A percentile compares a stretch with the other conserved stretches of the same genome.
These are phyloP conservation scores for Clupea harengus DNA, from an alignment of 2,113 vertebrate species.

Conservation along the genomic window DNA sequence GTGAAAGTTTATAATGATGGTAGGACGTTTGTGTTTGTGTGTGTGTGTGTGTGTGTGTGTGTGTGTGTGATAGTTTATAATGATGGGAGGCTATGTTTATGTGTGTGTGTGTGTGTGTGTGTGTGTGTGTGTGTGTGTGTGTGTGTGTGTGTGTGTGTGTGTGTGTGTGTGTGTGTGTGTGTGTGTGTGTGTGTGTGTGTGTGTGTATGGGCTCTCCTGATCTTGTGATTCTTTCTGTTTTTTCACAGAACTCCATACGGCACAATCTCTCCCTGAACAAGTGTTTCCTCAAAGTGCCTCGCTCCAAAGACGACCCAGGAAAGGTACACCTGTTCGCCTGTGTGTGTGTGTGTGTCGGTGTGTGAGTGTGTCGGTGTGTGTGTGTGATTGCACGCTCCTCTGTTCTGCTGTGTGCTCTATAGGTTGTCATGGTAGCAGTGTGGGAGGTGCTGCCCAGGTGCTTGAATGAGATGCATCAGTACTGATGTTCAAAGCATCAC, in stretches of 20 bases:
- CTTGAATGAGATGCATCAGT: not conserved
- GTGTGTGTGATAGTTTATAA: not conserved
- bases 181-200: not conserved
- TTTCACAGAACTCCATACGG: constrained; percentile 75
- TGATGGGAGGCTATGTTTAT: not conserved
- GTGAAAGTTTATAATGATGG: not conserved
- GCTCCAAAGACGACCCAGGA: constrained; percentile 81
- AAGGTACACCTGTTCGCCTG: constrained; percentile 67
- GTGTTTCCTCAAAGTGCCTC: constrained; percentile 84
- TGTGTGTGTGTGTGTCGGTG: not conserved
- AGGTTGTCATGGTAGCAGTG: not conserved
- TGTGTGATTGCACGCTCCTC: too few species aligned
- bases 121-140: not conserved
- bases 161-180: not conserved
- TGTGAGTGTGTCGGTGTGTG: too few species aligned
- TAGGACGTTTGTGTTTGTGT: not conserved
- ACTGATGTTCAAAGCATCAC: not conserved
- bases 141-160: not conserved
- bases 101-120: not conserved
- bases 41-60: not conserved
- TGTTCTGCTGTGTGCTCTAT: too few species aligned
- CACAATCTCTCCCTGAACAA: constrained; percentile 81
- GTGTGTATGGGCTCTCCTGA: constrained; percentile 9
- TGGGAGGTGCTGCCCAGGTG: not conserved
- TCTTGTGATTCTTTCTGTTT: constrained; percentile 43